Percentiles rank a stretch among this genome's conserved stretches.
Evolutionary conservation across 2,113 vertebrate genomes (phyloP).

Genomic region (Perognathus longimembris): DNA sequence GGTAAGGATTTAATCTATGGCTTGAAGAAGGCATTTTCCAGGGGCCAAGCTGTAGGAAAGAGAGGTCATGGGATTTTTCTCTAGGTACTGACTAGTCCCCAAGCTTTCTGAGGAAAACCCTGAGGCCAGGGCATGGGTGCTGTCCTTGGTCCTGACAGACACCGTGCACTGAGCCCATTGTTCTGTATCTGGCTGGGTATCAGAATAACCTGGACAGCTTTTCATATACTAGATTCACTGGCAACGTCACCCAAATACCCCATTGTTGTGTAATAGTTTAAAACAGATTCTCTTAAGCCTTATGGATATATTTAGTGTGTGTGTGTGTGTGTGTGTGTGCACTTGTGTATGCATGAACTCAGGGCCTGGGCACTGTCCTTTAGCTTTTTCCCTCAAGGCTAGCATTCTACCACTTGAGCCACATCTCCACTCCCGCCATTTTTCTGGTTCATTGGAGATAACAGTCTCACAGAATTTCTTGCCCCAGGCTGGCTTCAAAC

Average conservation of each 20-base stretch:
- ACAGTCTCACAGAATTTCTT: no score
- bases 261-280: not conserved
- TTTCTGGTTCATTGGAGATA: no score
- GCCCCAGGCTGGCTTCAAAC: no score
- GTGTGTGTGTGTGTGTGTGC: no score
- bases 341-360: no score
- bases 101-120: not conserved
- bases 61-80: not conserved
- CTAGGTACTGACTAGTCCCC: not conserved
- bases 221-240: not conserved
- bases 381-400: no score
- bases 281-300: conserved; percentile 15
- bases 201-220: not conserved
- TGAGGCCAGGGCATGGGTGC: not conserved
- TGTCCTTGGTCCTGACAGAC: not conserved
- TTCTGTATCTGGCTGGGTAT: not conserved
- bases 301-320: not conserved
- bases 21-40: not conserved
- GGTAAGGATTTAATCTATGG: conserved; percentile 84
- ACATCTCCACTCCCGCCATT: no score
- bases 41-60: not conserved
- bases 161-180: fast-evolving
- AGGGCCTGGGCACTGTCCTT: no score
- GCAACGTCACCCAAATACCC: not conserved
- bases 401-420: no score